Percentiles rank a stretch among this genome's conserved stretches.
Conservation (phyloP, 2,113 vertebrate species). For the Andinoacara biseriatus region DNA sequence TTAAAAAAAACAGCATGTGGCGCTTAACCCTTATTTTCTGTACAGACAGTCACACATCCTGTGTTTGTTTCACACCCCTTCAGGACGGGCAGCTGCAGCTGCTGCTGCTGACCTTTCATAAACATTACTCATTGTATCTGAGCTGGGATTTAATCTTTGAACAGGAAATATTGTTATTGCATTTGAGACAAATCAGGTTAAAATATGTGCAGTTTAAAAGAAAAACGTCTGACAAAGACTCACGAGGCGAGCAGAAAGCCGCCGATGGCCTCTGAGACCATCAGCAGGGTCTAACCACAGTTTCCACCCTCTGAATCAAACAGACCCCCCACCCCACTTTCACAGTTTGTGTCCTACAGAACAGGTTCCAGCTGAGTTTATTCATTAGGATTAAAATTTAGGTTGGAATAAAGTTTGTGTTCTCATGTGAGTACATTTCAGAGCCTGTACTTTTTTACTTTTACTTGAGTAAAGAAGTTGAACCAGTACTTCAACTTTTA, state of each 20-base stretch:
- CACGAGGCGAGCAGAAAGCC: not conserved
- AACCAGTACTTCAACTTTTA: no score
- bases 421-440: no score
- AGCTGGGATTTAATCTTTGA: not conserved
- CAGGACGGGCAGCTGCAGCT: not conserved
- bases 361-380: no score
- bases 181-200: not conserved
- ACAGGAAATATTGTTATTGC: fast-evolving
- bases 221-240: fast-evolving
- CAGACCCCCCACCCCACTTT: not conserved
- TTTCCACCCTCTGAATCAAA: constrained; percentile 8
- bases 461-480: no score
- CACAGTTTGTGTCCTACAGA: no score
- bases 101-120: not conserved
- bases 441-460: no score
- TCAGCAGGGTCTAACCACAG: constrained; percentile 16
- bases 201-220: not conserved
- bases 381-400: no score
- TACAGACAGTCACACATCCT: constrained; percentile 22
- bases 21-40: fast-evolving
- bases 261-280: not conserved
- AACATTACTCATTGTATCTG: not conserved
- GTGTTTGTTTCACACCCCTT: not conserved
- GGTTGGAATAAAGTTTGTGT: no score
- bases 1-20: not conserved